Conservation (phyloP, 2,888 invertebrate species). For the Sesia bembeciformis region DNA sequence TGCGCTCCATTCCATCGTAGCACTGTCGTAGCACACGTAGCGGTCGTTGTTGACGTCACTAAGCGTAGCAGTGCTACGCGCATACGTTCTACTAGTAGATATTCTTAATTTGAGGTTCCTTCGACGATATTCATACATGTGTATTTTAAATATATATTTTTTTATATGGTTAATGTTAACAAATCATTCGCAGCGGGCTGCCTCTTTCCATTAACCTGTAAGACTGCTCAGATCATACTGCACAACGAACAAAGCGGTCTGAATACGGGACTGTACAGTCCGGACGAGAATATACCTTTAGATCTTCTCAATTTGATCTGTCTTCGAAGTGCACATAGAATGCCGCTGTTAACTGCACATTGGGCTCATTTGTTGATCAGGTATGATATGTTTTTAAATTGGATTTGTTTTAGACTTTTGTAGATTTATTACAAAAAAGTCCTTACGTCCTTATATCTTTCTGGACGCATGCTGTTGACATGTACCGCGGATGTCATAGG, state of each 20-base stretch:
- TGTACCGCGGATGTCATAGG: no score
- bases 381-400: constrained; percentile 13
- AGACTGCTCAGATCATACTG: constrained; percentile 57
- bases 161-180: background rate
- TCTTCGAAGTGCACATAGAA: constrained; percentile 73
- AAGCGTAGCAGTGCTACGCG: no score
- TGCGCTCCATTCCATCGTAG: no score
- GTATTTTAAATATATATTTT: background rate
- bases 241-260: constrained; percentile 66
- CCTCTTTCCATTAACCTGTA: constrained; percentile 58
- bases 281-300: constrained; percentile 69
- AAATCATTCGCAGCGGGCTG: constrained; percentile 48
- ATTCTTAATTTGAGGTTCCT: no score
- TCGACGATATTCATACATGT: no score
- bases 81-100: no score
- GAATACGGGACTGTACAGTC: constrained; percentile 63
- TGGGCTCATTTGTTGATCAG: constrained; percentile 85
- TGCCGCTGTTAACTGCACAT: constrained; percentile 82
- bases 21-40: no score
- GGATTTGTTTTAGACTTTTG: no score
- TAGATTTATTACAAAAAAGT: no score
- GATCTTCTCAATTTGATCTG: constrained; percentile 74
- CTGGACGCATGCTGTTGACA: no score
- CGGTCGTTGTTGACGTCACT: no score
- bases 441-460: no score